phyloP scores from a whole-genome alignment of 1,140 invertebrate genomes.

The Pseudomyrmex sp. region DNA sequence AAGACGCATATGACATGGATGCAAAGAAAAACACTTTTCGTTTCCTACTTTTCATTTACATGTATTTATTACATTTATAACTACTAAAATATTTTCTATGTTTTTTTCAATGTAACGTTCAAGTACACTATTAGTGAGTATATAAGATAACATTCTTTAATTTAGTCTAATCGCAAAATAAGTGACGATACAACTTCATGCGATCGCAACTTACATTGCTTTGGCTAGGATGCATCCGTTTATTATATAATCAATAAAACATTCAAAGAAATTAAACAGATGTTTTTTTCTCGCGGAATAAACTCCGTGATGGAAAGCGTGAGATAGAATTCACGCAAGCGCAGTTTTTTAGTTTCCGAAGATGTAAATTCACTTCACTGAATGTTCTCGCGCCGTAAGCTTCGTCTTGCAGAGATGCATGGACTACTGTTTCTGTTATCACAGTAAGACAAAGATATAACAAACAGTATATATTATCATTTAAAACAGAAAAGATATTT shows the following conservation, averaged over 20 bases:
- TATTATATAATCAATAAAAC: neutral
- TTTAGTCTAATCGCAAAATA: neutral
- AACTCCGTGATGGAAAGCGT: neutral
- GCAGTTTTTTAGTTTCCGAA: no score
- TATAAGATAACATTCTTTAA: no score
- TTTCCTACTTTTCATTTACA: neutral
- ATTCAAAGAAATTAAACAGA: neutral
- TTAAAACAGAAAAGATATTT: no score
- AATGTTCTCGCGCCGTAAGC: neutral
- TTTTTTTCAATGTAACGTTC: neutral
- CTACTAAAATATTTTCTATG: neutral
- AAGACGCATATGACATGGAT: no score
- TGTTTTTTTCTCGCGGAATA: constrained; percentile 7
- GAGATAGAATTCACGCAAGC: neutral
- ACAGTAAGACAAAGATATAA: no score
- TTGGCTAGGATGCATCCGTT: neutral
- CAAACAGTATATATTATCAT: neutral
- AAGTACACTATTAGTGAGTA: neutral
- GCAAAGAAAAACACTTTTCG: no score
- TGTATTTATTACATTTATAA: neutral
- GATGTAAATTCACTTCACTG: neutral
- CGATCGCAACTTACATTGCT: neutral
- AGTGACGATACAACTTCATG: neutral
- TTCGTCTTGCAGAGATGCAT: neutral
- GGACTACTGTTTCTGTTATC: no score